Percentiles rank a stretch among this genome's conserved stretches.
These are phyloP conservation scores for Podocnemis expansa DNA, from an alignment of 2,113 vertebrate species.

Conservation along the genomic window DNA sequence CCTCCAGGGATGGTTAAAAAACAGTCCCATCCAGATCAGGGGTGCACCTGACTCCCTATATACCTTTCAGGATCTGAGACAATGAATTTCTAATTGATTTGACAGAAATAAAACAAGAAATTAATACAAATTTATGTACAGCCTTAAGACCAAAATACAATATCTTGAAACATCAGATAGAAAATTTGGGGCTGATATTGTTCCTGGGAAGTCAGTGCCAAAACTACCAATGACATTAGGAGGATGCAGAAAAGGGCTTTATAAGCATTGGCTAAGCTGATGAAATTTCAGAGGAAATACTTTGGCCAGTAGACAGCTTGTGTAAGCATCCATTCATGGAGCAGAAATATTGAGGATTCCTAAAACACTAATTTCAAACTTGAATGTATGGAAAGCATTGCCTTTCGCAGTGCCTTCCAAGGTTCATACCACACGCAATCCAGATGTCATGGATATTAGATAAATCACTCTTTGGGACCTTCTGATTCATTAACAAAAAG, in stretches of 20 bases:
- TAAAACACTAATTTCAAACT: background rate
- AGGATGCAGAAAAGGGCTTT: background rate
- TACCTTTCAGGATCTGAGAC: background rate
- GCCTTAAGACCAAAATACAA: background rate
- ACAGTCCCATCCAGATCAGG: background rate
- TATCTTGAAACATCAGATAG: background rate
- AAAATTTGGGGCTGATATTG: background rate
- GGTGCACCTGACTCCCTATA: background rate
- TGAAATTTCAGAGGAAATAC: background rate
- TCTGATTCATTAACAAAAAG: background rate
- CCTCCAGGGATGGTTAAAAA: background rate
- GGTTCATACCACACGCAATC: background rate
- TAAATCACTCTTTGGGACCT: background rate
- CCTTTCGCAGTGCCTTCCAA: background rate
- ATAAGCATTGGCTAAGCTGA: background rate
- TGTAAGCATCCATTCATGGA: background rate
- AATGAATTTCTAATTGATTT: background rate
- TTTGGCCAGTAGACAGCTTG: background rate
- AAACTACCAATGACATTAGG: background rate
- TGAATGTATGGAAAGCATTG: background rate
- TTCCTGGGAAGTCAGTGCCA: background rate
- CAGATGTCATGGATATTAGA: background rate
- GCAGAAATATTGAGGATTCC: background rate
- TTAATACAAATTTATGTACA: background rate
- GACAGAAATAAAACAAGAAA: background rate